These are phyloP conservation scores for Crocallis elinguaria DNA, from an alignment of 2,888 invertebrate genomes.

Conservation along the genomic window DNA sequence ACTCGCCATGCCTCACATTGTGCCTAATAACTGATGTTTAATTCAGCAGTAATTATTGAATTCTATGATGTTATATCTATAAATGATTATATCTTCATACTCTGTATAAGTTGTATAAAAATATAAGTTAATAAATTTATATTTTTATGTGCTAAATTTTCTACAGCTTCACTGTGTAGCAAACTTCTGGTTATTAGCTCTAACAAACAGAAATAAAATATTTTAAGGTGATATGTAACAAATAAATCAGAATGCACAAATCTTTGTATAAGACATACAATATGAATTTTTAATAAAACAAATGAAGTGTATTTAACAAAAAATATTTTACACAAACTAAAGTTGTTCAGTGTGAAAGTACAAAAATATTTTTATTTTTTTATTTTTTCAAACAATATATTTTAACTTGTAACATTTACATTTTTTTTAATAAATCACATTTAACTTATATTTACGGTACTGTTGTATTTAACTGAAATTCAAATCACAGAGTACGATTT, in stretches of 20 bases:
- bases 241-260: not conserved
- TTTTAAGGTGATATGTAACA: too few relatives aligned
- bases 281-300: conserved; percentile 48
- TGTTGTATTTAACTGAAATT: conserved; percentile 17
- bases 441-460: conserved; percentile 51
- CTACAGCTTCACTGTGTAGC: too few relatives aligned
- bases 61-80: too few relatives aligned
- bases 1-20: too few relatives aligned
- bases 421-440: conserved; percentile 58
- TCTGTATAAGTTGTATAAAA: too few relatives aligned
- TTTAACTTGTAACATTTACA: conserved; percentile 65
- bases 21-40: too few relatives aligned
- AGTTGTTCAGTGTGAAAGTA: conserved; percentile 62
- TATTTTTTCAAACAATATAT: conserved; percentile 61
- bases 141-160: too few relatives aligned
- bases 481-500: not conserved
- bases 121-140: too few relatives aligned
- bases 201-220: too few relatives aligned
- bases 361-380: conserved; percentile 73
- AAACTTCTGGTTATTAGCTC: too few relatives aligned
- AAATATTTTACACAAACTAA: conserved; percentile 58
- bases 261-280: conserved; percentile 6
- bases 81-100: too few relatives aligned
- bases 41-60: too few relatives aligned
- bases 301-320: conserved; percentile 57